Percentiles rank a stretch among this genome's conserved stretches.
Evolutionary conservation across 2,113 vertebrate genomes (phyloP).

Genomic region (Reinhardtius hippoglossoides): DNA sequence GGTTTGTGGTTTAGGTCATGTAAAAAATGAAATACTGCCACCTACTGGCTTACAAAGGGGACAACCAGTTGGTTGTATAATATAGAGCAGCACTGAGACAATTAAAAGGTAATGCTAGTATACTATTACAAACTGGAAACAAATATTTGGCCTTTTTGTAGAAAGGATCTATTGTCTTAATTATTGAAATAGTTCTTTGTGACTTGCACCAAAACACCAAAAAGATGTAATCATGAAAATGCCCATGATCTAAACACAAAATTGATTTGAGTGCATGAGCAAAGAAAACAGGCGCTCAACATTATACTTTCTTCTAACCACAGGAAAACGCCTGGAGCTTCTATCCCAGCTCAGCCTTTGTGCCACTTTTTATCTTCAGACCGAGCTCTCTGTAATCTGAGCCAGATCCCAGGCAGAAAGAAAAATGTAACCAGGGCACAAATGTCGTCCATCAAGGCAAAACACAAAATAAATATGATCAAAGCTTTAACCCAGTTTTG

Average conservation of each 20-base stretch:
- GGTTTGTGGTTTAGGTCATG: no score
- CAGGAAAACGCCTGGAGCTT: constrained; percentile 28
- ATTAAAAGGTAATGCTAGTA: neutral
- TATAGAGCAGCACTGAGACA: neutral
- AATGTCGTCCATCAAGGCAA: constrained; percentile 1
- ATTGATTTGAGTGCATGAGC: neutral
- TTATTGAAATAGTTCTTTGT: no score
- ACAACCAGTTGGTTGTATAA: neutral
- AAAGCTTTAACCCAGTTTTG: neutral
- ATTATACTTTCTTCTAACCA: constrained; percentile 8
- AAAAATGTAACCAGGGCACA: neutral
- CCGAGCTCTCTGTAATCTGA: constrained; percentile 20
- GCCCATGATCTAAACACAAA: neutral
- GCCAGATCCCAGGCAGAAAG: neutral
- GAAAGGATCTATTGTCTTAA: neutral
- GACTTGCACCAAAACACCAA: neutral
- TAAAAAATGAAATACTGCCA: constrained; percentile 28
- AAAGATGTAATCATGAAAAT: neutral
- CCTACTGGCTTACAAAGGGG: constrained; percentile 31
- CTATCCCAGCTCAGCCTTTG: constrained; percentile 1
- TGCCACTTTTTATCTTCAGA: constrained; percentile 26
- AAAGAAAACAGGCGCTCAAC: neutral
- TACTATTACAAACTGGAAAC: neutral
- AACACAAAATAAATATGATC: constrained; percentile 5
- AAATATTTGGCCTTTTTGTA: neutral